These are phyloP conservation scores for Xestoiulus laeticollis DNA, from an alignment of 2,888 invertebrate species.

Conservation along the genomic window DNA sequence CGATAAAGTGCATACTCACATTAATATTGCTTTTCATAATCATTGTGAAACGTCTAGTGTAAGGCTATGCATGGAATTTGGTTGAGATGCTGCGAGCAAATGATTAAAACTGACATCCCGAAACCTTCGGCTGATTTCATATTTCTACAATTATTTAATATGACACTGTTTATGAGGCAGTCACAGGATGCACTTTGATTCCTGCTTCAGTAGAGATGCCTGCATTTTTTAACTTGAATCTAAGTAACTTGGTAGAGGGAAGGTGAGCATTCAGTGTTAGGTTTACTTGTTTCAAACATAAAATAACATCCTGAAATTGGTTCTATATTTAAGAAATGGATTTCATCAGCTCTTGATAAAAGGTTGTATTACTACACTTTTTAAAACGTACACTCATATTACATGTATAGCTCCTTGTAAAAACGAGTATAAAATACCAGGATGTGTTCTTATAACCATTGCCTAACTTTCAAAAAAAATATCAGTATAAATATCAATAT, in stretches of 20 bases:
- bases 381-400: too few relatives aligned
- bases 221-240: background rate
- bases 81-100: background rate
- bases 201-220: background rate
- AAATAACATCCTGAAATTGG: background rate
- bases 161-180: background rate
- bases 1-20: background rate
- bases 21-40: background rate
- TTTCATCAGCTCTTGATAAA: too few relatives aligned
- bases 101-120: constrained; percentile 6
- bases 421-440: too few relatives aligned
- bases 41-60: background rate
- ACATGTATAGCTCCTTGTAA: too few relatives aligned
- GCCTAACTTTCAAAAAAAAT: too few relatives aligned
- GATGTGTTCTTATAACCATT: too few relatives aligned
- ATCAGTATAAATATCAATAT: too few relatives aligned
- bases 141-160: constrained; percentile 1
- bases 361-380: too few relatives aligned
- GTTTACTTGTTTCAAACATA: background rate
- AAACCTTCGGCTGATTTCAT: background rate
- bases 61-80: background rate
- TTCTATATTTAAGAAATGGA: too few relatives aligned
- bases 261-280: background rate
- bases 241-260: background rate
- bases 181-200: background rate